phyloP scores from a whole-genome alignment of 2,113 vertebrate genomes.

The Ptyas mucosa region DNA sequence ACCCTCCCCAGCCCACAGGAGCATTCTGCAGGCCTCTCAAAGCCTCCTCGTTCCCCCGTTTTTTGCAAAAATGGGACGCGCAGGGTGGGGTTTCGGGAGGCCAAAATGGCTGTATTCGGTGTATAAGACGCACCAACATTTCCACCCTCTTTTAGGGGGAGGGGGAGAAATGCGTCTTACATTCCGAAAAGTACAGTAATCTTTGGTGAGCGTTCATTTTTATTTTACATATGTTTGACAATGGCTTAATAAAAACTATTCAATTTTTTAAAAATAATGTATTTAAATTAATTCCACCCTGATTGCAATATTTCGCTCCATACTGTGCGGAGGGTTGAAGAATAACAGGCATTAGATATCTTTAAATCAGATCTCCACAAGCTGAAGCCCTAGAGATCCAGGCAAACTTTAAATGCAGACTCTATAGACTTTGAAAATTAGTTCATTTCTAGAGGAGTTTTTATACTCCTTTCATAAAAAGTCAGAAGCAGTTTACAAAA shows the following conservation, averaged over 20 bases:
- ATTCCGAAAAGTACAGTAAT: too few species aligned
- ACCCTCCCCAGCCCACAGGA: too few species aligned
- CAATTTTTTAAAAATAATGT: background rate
- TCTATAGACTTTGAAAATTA: background rate
- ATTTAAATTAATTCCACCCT: background rate
- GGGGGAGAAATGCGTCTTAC: too few species aligned
- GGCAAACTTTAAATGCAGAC: background rate
- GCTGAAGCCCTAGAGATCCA: background rate
- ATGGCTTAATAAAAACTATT: background rate
- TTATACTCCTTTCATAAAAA: background rate
- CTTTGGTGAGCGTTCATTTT: background rate
- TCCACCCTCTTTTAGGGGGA: too few species aligned
- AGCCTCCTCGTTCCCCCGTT: too few species aligned
- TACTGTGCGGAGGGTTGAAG: background rate
- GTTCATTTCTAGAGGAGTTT: background rate
- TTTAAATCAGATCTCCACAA: background rate
- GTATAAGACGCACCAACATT: too few species aligned
- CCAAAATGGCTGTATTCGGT: too few species aligned
- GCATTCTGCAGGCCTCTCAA: too few species aligned
- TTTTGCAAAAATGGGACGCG: too few species aligned
- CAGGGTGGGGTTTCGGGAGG: too few species aligned
- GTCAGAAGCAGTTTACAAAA: background rate
- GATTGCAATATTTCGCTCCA: background rate
- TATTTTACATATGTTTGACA: background rate
- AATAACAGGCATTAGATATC: background rate